A percentile compares a stretch with the other conserved stretches of the same genome.
Conservation (phyloP, 2,113 vertebrate species). For the Haemorhous mexicanus region DNA sequence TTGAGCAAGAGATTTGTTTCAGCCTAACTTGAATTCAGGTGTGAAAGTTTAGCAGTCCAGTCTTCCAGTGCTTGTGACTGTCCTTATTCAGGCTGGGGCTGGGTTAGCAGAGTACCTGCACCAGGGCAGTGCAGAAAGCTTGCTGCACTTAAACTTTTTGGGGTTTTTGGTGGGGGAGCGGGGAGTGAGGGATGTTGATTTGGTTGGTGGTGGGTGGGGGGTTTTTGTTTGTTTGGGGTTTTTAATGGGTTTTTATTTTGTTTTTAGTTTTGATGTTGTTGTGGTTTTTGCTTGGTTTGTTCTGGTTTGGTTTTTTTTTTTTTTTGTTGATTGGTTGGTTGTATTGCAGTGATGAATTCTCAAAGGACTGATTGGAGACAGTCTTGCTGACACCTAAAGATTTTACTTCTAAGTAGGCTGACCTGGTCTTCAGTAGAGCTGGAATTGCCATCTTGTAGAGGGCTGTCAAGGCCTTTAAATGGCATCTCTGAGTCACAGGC, state of each 20-base stretch:
- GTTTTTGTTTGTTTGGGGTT: neutral
- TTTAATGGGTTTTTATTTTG: neutral
- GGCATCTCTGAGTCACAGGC: neutral
- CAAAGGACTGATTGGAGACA: neutral
- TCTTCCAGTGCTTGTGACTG: neutral
- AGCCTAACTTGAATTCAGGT: neutral
- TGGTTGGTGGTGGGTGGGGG: neutral
- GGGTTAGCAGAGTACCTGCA: neutral
- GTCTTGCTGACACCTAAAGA: neutral
- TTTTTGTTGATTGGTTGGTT: neutral
- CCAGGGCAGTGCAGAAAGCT: neutral
- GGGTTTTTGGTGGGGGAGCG: accelerated
- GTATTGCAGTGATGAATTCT: neutral
- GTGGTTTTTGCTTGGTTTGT: neutral
- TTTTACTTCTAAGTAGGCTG: neutral
- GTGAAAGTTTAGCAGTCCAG: neutral
- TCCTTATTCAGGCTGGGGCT: neutral
- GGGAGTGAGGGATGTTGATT: neutral
- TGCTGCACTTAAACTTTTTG: accelerated
- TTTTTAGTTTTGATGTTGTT: neutral
- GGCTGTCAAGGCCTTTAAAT: neutral
- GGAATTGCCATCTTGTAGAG: neutral
- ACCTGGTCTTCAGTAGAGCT: neutral
- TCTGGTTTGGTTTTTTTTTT: neutral
- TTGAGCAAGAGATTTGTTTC: neutral